A percentile compares a stretch with the other conserved stretches of the same genome.
phyloP scores from a whole-genome alignment of 1,140 invertebrate species.

The Aphelinus atriplicis region DNA sequence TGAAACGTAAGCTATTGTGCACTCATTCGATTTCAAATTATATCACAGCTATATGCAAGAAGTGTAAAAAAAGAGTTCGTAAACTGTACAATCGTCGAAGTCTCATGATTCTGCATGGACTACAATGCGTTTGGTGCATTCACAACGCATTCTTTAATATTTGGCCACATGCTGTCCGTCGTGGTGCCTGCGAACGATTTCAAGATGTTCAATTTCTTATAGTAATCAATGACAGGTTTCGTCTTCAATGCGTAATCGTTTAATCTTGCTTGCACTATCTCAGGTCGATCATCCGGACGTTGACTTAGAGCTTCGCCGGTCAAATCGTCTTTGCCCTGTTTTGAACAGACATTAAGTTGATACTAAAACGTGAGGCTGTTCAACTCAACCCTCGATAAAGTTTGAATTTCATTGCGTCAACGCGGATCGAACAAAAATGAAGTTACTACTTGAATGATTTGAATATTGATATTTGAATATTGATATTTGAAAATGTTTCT shows the following conservation, averaged over 20 bases:
- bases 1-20: too few relatives aligned
- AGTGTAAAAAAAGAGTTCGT: neutral
- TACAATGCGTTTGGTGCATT: slow-evolving; percentile 34
- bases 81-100: too few relatives aligned
- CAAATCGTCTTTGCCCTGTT: slow-evolving; percentile 83
- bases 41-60: neutral
- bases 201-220: slow-evolving; percentile 78
- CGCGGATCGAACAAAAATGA: too few relatives aligned
- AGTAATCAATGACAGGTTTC: slow-evolving; percentile 86
- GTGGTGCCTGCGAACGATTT: slow-evolving; percentile 85
- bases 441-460: neutral
- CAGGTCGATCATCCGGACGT: slow-evolving; percentile 90
- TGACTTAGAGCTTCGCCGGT: slow-evolving; percentile 90
- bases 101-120: too few relatives aligned
- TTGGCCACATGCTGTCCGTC: slow-evolving; percentile 60
- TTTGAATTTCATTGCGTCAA: too few relatives aligned
- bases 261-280: slow-evolving; percentile 83
- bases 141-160: slow-evolving; percentile 51
- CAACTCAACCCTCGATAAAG: too few relatives aligned
- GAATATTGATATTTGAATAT: neutral
- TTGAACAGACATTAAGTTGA: neutral
- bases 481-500: neutral
- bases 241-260: slow-evolving; percentile 82
- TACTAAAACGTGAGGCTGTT: too few relatives aligned
- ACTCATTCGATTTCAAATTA: too few relatives aligned